A percentile compares a stretch with the other conserved stretches of the same genome.
phyloP scores from a whole-genome alignment of 35 echinoderm and acorn worm species.

The Eucidaris tribuloides region DNA sequence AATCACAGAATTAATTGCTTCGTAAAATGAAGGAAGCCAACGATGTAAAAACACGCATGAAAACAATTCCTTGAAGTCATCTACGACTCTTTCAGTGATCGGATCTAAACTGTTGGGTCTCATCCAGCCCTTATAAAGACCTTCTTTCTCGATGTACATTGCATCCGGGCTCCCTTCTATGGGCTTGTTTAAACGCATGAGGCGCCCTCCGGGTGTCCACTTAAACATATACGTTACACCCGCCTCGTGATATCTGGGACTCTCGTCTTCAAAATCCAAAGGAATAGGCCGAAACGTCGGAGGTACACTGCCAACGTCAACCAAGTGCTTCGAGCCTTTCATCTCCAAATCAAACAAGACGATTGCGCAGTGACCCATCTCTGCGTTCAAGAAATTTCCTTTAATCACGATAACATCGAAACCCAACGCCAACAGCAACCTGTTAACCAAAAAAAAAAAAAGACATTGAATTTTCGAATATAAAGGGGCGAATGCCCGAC shows the following conservation, averaged over 20 bases:
- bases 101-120: too few species aligned
- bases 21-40: too few species aligned
- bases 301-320: background rate
- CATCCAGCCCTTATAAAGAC: too few species aligned
- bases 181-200: too few species aligned
- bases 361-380: background rate
- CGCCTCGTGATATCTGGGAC: background rate
- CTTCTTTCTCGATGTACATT: too few species aligned
- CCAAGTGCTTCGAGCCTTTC: background rate
- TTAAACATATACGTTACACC: background rate
- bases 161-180: too few species aligned
- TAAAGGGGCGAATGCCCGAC: too few species aligned
- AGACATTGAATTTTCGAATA: too few species aligned
- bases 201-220: background rate
- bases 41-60: too few species aligned
- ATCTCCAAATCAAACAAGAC: background rate
- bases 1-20: too few species aligned
- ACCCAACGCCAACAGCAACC: background rate
- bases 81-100: too few species aligned
- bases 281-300: slow-evolving; percentile 9
- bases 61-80: too few species aligned
- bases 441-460: background rate
- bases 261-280: background rate
- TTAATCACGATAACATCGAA: background rate
- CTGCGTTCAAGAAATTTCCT: background rate